These are phyloP conservation scores for Pogonognathellus flavescens DNA, from an alignment of 1,140 invertebrate genomes.

Conservation along the genomic window DNA sequence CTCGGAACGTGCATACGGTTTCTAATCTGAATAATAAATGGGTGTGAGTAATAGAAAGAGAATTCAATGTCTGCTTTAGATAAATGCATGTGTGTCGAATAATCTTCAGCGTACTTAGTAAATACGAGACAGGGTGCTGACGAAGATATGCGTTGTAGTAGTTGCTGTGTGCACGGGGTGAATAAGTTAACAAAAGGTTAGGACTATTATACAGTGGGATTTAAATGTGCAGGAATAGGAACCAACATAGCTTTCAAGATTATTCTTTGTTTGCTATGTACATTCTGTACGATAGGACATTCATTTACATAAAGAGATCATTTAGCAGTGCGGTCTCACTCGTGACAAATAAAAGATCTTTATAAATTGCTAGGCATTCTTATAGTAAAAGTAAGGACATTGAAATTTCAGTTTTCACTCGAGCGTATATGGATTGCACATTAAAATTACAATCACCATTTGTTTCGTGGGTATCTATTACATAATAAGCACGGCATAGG, in stretches of 20 bases:
- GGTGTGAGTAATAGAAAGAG: conserved; percentile 9
- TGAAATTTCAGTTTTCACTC: conserved; percentile 16
- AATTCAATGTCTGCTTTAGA: background rate
- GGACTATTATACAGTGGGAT: no score
- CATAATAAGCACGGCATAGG: no score
- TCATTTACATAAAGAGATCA: conserved; percentile 42
- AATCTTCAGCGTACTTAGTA: no score
- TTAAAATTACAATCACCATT: background rate
- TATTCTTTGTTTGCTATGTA: no score
- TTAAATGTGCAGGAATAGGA: no score
- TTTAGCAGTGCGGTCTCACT: background rate
- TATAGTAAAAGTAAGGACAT: conserved; percentile 8
- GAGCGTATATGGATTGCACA: background rate
- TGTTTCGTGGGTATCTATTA: no score
- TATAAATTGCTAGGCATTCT: conserved; percentile 43
- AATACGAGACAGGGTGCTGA: no score
- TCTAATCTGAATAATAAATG: conserved; percentile 48
- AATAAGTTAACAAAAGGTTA: no score
- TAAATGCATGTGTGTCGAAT: no score
- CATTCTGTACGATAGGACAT: background rate
- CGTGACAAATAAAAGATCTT: conserved; percentile 44
- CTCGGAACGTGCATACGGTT: conserved; percentile 34
- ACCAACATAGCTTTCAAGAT: no score
- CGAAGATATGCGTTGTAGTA: no score
- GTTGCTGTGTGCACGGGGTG: no score